A percentile compares a stretch with the other conserved stretches of the same genome.
phyloP scores from a whole-genome alignment of 2,888 invertebrate genomes.

The Eupithecia inturbata region DNA sequence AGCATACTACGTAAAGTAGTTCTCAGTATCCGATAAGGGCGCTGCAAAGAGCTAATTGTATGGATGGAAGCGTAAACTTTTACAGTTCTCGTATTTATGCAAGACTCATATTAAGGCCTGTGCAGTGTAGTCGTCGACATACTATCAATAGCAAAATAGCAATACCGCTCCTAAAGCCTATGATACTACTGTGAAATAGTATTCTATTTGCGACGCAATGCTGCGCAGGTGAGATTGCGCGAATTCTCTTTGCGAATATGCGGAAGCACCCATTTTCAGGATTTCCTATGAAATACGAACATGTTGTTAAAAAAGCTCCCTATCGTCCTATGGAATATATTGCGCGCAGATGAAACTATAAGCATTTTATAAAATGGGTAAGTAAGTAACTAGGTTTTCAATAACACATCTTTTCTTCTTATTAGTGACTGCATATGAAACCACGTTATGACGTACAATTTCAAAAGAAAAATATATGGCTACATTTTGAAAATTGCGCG shows the following conservation, averaged over 20 bases:
- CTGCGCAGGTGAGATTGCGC: slow-evolving; percentile 29
- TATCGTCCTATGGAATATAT: neutral
- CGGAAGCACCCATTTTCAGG: slow-evolving; percentile 14
- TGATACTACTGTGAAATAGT: slow-evolving; percentile 35
- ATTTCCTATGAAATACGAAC: neutral
- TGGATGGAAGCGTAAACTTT: neutral
- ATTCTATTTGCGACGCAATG: slow-evolving; percentile 31
- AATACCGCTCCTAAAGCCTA: slow-evolving; percentile 24
- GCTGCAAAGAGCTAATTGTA: neutral
- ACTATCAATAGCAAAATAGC: slow-evolving; percentile 4
- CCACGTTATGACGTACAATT: too few species aligned
- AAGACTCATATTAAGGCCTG: neutral
- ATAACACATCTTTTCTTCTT: too few species aligned
- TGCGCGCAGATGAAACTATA: neutral
- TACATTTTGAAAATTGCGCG: too few species aligned
- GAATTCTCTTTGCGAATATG: slow-evolving; percentile 21
- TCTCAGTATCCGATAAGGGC: neutral
- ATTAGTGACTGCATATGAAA: too few species aligned
- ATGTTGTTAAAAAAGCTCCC: slow-evolving; percentile 6
- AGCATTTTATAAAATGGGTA: too few species aligned
- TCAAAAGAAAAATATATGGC: too few species aligned
- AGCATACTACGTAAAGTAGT: neutral
- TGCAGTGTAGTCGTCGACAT: neutral
- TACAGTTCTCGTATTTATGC: neutral
- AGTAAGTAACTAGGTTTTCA: too few species aligned